phyloP scores from a whole-genome alignment of 2,113 vertebrate species.

The Paratilapia polleni region DNA sequence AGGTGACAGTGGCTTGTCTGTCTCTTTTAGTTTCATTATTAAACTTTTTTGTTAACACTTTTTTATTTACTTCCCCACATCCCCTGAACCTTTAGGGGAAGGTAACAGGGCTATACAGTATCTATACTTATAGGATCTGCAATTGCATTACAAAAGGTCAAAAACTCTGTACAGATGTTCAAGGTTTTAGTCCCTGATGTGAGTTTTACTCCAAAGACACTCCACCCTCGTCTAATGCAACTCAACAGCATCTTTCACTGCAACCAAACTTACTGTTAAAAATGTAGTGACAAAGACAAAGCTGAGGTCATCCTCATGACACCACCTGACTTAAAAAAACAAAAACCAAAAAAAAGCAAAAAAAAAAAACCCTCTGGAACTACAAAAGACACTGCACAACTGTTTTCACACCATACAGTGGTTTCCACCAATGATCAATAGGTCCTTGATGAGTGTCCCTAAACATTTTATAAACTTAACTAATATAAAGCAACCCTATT shows the following conservation, averaged over 20 bases:
- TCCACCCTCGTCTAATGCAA: not conserved
- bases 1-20: accelerated
- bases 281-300: not conserved
- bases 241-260: accelerated
- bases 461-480: not conserved
- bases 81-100: not conserved
- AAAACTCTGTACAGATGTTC: not conserved
- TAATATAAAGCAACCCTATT: not conserved
- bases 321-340: not conserved
- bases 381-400: not conserved
- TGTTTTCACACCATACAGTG: not conserved
- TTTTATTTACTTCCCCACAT: accelerated
- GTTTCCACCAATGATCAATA: not conserved
- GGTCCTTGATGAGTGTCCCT: not conserved
- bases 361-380: not conserved
- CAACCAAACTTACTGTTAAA: not conserved
- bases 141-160: no score
- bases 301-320: not conserved
- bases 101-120: not conserved
- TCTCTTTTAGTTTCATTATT: not conserved
- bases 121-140: no score
- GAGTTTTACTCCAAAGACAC: not conserved
- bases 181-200: accelerated
- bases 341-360: no score
- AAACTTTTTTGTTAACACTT: not conserved